These are phyloP conservation scores for Furnarius figulus DNA, from an alignment of 2,113 vertebrate species.

Conservation along the genomic window DNA sequence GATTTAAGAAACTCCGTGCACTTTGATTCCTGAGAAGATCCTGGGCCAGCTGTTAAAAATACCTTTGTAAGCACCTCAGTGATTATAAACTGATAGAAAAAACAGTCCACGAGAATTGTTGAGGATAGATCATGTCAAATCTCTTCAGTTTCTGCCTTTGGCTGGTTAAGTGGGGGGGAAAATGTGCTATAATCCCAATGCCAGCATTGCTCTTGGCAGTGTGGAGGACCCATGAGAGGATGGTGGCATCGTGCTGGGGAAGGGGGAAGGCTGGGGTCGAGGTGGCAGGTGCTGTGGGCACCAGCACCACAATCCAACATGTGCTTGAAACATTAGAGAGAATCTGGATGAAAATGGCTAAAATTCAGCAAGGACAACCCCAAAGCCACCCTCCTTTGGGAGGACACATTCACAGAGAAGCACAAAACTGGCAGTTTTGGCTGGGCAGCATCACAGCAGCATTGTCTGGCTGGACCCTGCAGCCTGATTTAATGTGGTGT, in stretches of 20 bases:
- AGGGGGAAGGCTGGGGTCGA: not conserved
- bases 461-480: not conserved
- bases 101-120: not conserved
- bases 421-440: not conserved
- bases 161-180: not conserved
- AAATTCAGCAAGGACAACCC: not conserved
- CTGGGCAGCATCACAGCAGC: not conserved
- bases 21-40: not conserved
- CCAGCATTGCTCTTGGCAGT: not conserved
- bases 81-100: not conserved
- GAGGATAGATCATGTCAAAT: not conserved
- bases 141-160: not conserved
- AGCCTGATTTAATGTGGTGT: not conserved
- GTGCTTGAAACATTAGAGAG: not conserved
- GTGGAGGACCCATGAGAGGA: not conserved
- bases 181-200: not conserved
- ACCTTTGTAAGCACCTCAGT: not conserved
- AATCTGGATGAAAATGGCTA: not conserved
- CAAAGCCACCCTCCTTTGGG: not conserved
- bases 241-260: not conserved
- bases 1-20: not conserved
- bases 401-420: not conserved
- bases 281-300: no score
- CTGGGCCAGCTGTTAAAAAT: not conserved
- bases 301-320: not conserved